Percentiles rank a stretch among this genome's conserved stretches.
Conservation (phyloP, 2,113 vertebrate species). For the Strix uralensis region DNA sequence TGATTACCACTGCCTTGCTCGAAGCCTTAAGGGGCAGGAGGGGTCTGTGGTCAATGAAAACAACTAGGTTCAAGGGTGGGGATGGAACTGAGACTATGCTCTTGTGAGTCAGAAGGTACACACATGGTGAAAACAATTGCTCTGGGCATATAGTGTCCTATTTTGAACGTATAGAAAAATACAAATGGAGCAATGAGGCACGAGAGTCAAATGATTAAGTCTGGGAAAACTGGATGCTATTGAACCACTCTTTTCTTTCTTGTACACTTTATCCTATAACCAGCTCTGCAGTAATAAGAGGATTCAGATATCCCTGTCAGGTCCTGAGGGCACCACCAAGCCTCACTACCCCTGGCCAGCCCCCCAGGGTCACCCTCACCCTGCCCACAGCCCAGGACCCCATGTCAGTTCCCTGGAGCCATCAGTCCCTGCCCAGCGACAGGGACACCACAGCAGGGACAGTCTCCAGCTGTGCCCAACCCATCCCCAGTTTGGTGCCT, state of each 20-base stretch:
- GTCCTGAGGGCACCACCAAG: neutral
- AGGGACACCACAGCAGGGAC: neutral
- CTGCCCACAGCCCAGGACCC: neutral
- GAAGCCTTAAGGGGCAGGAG: neutral
- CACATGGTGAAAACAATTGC: neutral
- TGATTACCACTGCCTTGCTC: neutral
- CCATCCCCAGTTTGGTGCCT: neutral
- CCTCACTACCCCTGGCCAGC: neutral
- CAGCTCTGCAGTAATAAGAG: neutral
- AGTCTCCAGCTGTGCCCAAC: neutral
- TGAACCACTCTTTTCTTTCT: neutral
- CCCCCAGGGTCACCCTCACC: accelerated
- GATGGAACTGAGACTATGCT: neutral
- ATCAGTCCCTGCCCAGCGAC: neutral
- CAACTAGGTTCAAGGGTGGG: neutral
- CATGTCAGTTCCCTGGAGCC: neutral
- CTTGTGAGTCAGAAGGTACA: neutral
- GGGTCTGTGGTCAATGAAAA: neutral
- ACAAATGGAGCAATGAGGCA: neutral
- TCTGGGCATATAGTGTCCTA: neutral
- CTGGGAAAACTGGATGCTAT: neutral
- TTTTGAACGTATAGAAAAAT: neutral
- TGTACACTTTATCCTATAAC: neutral
- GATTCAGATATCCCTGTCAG: neutral
- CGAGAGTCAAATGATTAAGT: neutral